Base-by-base conservation (phyloP, 1,140 invertebrate species). In the Ladona fulva region DNA sequence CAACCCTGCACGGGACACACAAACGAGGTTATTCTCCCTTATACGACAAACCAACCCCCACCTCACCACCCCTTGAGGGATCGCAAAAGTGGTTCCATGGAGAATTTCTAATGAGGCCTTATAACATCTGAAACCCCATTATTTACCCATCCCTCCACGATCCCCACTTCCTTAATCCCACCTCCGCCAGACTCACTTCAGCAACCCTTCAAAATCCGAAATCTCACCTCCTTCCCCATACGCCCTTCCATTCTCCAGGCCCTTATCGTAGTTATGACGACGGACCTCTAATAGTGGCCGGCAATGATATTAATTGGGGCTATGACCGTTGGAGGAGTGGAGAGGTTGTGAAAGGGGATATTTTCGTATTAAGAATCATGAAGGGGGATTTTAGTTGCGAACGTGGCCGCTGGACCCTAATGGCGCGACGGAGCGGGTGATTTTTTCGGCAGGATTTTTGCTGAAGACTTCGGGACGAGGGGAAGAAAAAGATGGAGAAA, bases 301-400 rank as follows among this genome's bases (percentile, higher is more conserved):
- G 52, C 52, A 66, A 66, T 66, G 52, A 66, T 66, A 66, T 66
- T 66, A 66, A 66, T 66, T 66, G 52, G 52, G 52, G 52, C 3
- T 66, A 66, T 66, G 52, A 66, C 52, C 52, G 52, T 22, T 12
- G 12, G 52, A 66, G 52, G 52, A 52, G 44, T 52, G 52, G n/a
- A 66, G 52, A 12, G 3, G 3, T 16, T 16, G 3, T 6, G 52
- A 66, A 19, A 66, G 52, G 52, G n/a, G 52, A 66, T 16, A 11
- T 10, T 19, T 22, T 66, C 52, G 52, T 5, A 22, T 66, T 66
- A 22, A 19, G 52, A 22, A 66, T 22, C 16, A 5, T 66, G 52
- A 12, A 66, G 52, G 52, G 52, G 52, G 44, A 52, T 22, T 66
- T 16, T 66, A 66, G 3, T 66, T 66, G n/a, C n/a, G 12, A 1